Evolutionary conservation across 1,140 invertebrate species (phyloP).

Genomic region (Drosophila rufa): DNA sequence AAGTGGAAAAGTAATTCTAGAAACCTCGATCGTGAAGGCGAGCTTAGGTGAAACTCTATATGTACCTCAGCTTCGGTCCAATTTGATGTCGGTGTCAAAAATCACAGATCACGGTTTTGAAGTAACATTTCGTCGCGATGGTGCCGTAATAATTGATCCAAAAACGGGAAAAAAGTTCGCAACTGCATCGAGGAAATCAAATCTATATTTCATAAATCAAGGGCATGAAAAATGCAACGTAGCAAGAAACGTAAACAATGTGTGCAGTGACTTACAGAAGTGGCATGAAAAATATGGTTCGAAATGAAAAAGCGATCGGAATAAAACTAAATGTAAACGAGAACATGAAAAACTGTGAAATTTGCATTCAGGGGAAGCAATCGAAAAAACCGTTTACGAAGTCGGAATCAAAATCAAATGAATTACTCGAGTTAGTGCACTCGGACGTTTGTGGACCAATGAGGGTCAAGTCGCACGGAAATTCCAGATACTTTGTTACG

Average conservation of each 20-base stretch:
- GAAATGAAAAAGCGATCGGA: slow-evolving; percentile 2
- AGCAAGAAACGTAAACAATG: neutral
- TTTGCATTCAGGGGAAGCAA: slow-evolving; percentile 27
- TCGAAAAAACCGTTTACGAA: neutral
- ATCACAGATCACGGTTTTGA: slow-evolving; percentile 6
- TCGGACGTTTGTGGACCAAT: slow-evolving; percentile 2
- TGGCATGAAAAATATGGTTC: slow-evolving; percentile 8
- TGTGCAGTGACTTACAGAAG: slow-evolving; percentile 2
- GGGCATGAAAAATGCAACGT: neutral
- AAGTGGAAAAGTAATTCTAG: neutral
- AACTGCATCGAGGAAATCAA: neutral
- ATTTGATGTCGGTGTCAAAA: slow-evolving; percentile 1
- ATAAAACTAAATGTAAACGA: slow-evolving; percentile 4
- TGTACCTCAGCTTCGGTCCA: neutral
- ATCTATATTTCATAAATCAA: slow-evolving; percentile 6
- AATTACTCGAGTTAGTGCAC: slow-evolving; percentile 39
- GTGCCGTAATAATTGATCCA: neutral
- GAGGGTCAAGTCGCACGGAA: neutral
- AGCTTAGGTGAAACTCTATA: neutral
- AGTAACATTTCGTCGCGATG: neutral
- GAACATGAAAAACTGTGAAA: slow-evolving; percentile 22
- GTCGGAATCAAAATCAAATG: slow-evolving; percentile 9
- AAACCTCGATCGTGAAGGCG: slow-evolving; percentile 1
- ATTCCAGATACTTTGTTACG: slow-evolving; percentile 1
- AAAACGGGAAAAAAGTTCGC: neutral